Evolutionary conservation across 2,888 invertebrate species (phyloP), one percentile per base, ranked within the genome.

Genomic region (Orthosia cruda): DNA sequence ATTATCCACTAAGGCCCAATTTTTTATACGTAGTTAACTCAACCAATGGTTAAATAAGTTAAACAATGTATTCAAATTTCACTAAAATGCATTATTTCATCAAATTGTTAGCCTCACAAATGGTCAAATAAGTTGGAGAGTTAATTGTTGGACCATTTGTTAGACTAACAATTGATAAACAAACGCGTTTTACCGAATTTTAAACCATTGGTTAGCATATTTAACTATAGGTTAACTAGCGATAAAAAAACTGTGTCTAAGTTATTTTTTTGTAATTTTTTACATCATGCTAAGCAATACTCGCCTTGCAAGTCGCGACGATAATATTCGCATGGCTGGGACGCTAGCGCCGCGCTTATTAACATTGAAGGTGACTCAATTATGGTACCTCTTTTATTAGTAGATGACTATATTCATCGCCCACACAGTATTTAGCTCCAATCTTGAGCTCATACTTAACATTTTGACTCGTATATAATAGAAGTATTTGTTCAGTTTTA

Each of bases 331-430:
- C 86, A 82, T 67, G 77, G 85, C 83, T 61, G 69, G 81, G 74
- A 71, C 74, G 81, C 85, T 80, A 77, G 86, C 82, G 72, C 86
- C 85, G 81, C 84, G 85, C 85, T 84, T 90, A 90, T 91, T 91
- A 91, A 89, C 88, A 90, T 85, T 89, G 90, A 91, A 93, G 92
- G 91, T 93, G 93, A 94, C 92, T 92, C 92, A 93, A 81, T 89
- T 88, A 87, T 90, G 88, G 88, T 88, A 88, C 88, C 88, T 92
- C 91, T 91, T 93, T 90, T 93, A 93, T 94, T 93, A 93, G 92
- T 89, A 88, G 92, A 92, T 94, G 93, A 94, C 93, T 93, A 89
- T 91, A 91, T 91, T 86, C 85, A 78, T 87, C 91, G 85, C 95
- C 95, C 91, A 95, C 95, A 72, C 88, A 63, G 81, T 83, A 84